A percentile compares a stretch with the other conserved stretches of the same genome.
Evolutionary conservation across 2,797 vertebrate species (phyloP).

Genomic region (Cossypha dichroa): DNA sequence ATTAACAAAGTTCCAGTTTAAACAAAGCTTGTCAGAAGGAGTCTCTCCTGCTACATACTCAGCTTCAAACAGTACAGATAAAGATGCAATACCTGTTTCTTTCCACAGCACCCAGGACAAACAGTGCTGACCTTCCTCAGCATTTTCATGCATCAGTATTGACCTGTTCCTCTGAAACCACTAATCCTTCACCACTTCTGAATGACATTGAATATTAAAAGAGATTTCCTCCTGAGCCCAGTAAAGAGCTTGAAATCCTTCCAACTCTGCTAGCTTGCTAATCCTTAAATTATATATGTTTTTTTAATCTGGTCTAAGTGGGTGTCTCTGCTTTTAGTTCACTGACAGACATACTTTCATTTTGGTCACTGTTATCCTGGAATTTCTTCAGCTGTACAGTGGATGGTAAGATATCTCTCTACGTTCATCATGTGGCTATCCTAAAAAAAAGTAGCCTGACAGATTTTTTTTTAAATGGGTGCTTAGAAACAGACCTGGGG

Average conservation of each 20-base stretch:
- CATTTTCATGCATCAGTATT: background rate
- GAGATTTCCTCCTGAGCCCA: conserved; percentile 56
- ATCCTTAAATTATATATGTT: conserved; percentile 59
- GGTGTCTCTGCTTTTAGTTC: conserved; percentile 45
- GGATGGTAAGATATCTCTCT: conserved; percentile 5
- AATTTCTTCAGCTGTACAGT: conserved; percentile 21
- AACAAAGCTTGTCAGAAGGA: background rate
- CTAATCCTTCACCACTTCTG: conserved; percentile 57
- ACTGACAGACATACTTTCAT: conserved; percentile 42
- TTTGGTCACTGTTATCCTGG: conserved; percentile 19
- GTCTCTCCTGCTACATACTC: background rate
- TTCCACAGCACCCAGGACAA: background rate
- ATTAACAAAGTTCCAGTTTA: background rate
- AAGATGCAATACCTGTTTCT: background rate
- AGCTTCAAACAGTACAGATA: background rate
- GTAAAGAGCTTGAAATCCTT: conserved; percentile 62
- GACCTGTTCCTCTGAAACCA: conserved; percentile 24
- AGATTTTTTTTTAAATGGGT: background rate
- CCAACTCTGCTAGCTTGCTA: conserved; percentile 39
- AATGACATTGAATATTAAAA: conserved; percentile 56
- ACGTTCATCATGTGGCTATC: background rate
- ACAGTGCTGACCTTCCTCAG: background rate
- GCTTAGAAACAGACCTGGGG: background rate
- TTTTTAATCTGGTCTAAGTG: conserved; percentile 54
- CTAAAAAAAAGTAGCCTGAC: background rate